Percentiles rank a stretch among this genome's conserved stretches.
phyloP scores from a whole-genome alignment of 2,113 vertebrate genomes.

The Stegostoma tigrinum region DNA sequence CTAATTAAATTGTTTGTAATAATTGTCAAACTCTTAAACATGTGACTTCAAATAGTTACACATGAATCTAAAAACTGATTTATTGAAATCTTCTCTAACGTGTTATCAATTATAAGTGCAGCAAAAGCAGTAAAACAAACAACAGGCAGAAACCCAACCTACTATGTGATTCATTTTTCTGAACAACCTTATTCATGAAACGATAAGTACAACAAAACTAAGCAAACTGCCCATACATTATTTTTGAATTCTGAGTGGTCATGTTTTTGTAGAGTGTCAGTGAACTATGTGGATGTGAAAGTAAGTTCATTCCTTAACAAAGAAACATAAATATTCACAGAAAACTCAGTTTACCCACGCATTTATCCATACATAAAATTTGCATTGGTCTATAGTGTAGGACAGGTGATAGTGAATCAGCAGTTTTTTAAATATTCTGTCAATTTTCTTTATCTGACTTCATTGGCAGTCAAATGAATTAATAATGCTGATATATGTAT shows the following conservation, averaged over 20 bases:
- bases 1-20: neutral
- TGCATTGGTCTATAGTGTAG: neutral
- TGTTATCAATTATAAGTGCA: neutral
- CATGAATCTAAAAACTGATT: neutral
- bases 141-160: neutral
- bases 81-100: neutral
- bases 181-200: neutral
- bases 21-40: neutral
- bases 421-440: neutral
- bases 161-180: neutral
- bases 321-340: neutral
- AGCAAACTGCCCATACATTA: neutral
- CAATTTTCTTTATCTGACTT: neutral
- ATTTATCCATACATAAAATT: neutral
- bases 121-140: neutral
- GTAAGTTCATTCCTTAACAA: neutral
- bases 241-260: neutral
- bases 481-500: no score
- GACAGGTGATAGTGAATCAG: neutral
- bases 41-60: neutral
- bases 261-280: neutral
- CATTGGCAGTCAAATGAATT: neutral
- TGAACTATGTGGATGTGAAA: neutral
- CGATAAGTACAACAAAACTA: neutral
- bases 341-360: neutral